Evolutionary conservation across 2,888 invertebrate species (phyloP), one percentile per base, ranked within the genome.

Genomic region (Clunio marinus): DNA sequence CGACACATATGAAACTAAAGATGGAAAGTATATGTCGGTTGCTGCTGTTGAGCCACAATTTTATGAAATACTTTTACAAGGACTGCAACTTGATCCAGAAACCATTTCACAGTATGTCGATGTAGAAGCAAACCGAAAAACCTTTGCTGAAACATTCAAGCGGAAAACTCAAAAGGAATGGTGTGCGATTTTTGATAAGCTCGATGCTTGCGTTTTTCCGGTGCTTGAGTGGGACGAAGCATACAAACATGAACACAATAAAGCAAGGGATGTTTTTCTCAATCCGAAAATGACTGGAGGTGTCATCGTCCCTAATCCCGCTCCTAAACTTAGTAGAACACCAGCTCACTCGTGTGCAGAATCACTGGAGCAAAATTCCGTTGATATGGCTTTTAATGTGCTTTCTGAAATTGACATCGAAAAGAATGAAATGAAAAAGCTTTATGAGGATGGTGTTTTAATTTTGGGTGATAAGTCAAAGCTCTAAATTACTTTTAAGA

Each of bases 161-260:
- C 80, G 83, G 57, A 93, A 92, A 80, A 92, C 91, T 1, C 89
- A 88, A 78, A 81, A 84, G n/a, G 93, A 96, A 78, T 96, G 96
- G 96, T 83, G 84, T 70, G 71, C 81, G 70, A 84, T 93, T 73
- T 95, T 94, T 80, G 86, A 89, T 74, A 81, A 84, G 13, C 77
- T 84, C 5, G 97, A 99, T 81, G 96, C 96, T 10, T 99, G 98
- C 80, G 95, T 96, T 0, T 91, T 92, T 66, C 97, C 98, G 0
- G 89, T 99, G 25, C 76, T 98, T 69, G 83, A 88, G 25, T 77
- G 89, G 70, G 80, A 87, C 10, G 84, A 88, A 72, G 92, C 89
- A 1, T 81, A 86, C 57, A 72, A 80, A 55, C 84, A 91, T 78
- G 78, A 80, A 32, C 94, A 93, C 74, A 90, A 93, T 75, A 75